Evolutionary conservation across 2,113 vertebrate species (phyloP).

Genomic region (Cephalophus harveyi): DNA sequence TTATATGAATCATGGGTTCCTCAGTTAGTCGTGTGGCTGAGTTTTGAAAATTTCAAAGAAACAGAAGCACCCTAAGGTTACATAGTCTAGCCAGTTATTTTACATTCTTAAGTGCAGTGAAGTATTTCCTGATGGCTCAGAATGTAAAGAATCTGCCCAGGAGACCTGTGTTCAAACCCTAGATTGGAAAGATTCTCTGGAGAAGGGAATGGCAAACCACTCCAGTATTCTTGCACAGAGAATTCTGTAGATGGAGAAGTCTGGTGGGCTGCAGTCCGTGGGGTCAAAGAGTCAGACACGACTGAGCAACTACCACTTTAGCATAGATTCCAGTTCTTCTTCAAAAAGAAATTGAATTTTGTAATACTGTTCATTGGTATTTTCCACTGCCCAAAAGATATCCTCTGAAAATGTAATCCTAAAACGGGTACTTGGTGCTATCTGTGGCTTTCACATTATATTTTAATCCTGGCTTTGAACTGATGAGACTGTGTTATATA

Average conservation of each 20-base stretch:
- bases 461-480: neutral
- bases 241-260: neutral
- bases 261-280: neutral
- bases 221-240: neutral
- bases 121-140: neutral
- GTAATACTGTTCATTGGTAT: neutral
- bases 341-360: conserved; percentile 11
- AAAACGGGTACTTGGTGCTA: neutral
- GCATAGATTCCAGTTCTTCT: neutral
- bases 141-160: neutral
- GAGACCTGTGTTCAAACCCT: neutral
- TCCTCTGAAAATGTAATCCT: neutral
- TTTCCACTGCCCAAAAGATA: neutral
- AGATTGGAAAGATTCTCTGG: neutral
- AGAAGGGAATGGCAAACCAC: neutral
- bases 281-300: neutral
- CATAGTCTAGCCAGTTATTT: neutral
- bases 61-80: conserved; percentile 15
- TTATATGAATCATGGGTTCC: neutral
- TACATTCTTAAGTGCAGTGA: neutral
- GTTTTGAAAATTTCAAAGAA: conserved; percentile 46
- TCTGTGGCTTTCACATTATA: neutral
- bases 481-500: neutral
- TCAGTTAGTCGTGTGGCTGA: conserved; percentile 2
- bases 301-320: neutral